A percentile compares a stretch with the other conserved stretches of the same genome.
Evolutionary conservation across 2,888 invertebrate species (phyloP).

Genomic region (Mellilla xanthometata): DNA sequence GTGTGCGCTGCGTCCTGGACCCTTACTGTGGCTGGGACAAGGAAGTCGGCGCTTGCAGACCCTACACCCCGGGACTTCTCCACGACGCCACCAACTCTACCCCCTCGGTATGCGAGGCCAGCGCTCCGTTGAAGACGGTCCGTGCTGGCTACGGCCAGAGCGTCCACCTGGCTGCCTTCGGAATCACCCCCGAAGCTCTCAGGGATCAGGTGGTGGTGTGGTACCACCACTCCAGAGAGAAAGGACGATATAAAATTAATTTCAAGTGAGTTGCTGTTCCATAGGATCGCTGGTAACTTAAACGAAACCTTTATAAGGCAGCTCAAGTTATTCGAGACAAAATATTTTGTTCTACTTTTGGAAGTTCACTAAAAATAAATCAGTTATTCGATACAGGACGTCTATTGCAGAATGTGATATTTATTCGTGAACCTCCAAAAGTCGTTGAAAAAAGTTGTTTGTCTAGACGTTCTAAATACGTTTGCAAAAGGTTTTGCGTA

Average conservation of each 20-base stretch:
- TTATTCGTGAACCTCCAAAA: too few species aligned
- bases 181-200: slow-evolving; percentile 74
- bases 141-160: slow-evolving; percentile 85
- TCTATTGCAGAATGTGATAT: too few species aligned
- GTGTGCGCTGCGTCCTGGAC: slow-evolving; percentile 84
- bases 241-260: slow-evolving; percentile 78
- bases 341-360: too few species aligned
- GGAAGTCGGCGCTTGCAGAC: slow-evolving; percentile 80
- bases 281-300: too few species aligned
- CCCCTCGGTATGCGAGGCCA: slow-evolving; percentile 81
- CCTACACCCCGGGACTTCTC: slow-evolving; percentile 80
- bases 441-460: too few species aligned
- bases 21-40: slow-evolving; percentile 89
- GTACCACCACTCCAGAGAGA: slow-evolving; percentile 80
- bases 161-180: slow-evolving; percentile 82
- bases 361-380: too few species aligned
- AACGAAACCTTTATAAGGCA: too few species aligned
- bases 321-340: too few species aligned
- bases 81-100: slow-evolving; percentile 85
- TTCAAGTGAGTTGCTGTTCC: slow-evolving; percentile 83
- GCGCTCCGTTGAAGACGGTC: slow-evolving; percentile 79
- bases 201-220: slow-evolving; percentile 73
- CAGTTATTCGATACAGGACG: too few species aligned
- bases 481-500: too few species aligned
- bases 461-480: too few species aligned